Base-by-base conservation (phyloP, 2,888 invertebrate species). In the Priocnemis perturbator region DNA sequence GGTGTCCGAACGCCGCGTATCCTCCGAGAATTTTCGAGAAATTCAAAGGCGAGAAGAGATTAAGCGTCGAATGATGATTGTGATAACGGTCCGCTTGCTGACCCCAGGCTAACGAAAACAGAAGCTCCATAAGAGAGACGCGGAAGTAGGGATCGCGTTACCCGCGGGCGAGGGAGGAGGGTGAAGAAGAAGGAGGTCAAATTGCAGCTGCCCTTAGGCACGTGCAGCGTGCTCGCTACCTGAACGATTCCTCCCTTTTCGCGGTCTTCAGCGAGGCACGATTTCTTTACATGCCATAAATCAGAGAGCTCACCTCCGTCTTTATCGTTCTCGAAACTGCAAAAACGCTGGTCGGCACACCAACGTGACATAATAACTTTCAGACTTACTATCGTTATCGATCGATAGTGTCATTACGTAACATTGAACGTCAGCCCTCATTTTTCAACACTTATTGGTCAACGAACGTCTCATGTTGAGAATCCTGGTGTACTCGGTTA, bases 161-260 rank as follows among this genome's bases (percentile, higher is more conserved):
- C 83, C 60, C 63, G 62, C 63, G 69, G 58, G 60, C 58, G 60
- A 71, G 63, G 63, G 52, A 58, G 69, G 71, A 65, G 74, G 75
- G 66, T 48, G 53, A 50, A 56, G 56, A 69, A 66, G 71, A 67
- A 69, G 69, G 61, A 73, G 64, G 60, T 68, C 57, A 75, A 78
- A 73, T 60, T 78, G 82, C 87, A 86, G 86, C 87, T 85, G 86
- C 74, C 79, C 70, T 72, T 65, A 75, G 84, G 79, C 86, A 85
- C 85, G 85, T 85, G 86, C 78, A 77, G 62, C 67, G 61, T 52
- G 60, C 61, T 55, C 65, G 67, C 78, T 81, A 84, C 83, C 83
- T 81, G 77, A 74, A 53, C 62, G 68, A 73, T 74, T 73, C 62
- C 61, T 48, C 44, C 47, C 57, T 61, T 59, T 63, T 67, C 57